Percentiles rank a stretch among this genome's conserved stretches.
Evolutionary conservation across 2,797 vertebrate species (phyloP).

Genomic region (Mormyrops attenuatus): DNA sequence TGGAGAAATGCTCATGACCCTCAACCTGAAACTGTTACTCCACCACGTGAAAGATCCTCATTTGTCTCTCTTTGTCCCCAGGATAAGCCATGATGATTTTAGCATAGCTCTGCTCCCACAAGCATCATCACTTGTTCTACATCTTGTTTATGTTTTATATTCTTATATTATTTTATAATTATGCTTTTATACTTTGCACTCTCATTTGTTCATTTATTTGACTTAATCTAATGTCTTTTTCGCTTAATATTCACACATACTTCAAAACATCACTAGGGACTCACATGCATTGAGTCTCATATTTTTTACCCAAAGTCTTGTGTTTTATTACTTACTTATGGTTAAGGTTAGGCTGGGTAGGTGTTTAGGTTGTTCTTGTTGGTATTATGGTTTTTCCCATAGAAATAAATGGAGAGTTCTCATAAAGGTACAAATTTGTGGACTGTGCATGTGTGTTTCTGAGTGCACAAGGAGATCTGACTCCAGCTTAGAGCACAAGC

Average conservation of each 20-base stretch:
- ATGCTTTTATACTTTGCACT: background rate
- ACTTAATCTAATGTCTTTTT: background rate
- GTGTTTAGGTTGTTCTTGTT: background rate
- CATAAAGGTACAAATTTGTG: background rate
- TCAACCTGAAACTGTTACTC: background rate
- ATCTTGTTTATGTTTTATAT: background rate
- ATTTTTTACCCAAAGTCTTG: background rate
- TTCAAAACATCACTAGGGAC: background rate
- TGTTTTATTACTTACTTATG: background rate
- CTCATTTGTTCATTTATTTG: background rate
- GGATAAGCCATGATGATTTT: background rate
- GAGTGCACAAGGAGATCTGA: background rate
- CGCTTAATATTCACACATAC: background rate
- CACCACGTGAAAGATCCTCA: background rate
- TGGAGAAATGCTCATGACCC: background rate
- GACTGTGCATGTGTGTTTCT: background rate
- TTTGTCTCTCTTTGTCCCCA: background rate
- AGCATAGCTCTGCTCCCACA: background rate
- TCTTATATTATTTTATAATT: background rate
- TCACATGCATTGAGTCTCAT: background rate
- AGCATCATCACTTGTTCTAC: background rate
- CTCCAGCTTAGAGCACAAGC: conserved; percentile 31
- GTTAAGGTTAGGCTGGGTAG: background rate
- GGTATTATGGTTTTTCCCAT: background rate
- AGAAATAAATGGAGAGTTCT: background rate